Evolutionary conservation across 2,797 vertebrate genomes (phyloP).

Genomic region (Brachyrhaphis roseni): DNA sequence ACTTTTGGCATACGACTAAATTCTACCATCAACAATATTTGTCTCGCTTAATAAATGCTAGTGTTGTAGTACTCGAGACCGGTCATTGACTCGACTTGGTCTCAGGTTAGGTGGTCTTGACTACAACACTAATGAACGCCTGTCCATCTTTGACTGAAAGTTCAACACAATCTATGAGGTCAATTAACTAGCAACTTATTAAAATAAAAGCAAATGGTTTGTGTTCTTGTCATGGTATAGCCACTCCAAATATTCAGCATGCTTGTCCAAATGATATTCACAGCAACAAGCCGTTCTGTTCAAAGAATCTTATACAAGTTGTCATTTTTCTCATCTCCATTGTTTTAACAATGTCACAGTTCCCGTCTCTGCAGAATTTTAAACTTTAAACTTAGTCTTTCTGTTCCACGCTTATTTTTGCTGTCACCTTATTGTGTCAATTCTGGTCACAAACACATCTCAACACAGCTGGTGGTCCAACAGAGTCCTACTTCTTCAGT

Average conservation of each 20-base stretch:
- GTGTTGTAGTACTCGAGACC: no score
- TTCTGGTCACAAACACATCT: neutral
- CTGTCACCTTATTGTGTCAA: neutral
- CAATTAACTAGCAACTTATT: neutral
- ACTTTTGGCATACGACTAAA: neutral
- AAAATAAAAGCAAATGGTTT: neutral
- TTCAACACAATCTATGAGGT: neutral
- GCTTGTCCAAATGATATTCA: neutral
- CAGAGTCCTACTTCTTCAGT: neutral
- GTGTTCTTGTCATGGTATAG: no score
- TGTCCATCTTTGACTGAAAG: neutral
- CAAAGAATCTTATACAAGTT: neutral
- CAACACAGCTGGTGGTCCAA: constrained; percentile 9
- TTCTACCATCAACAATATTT: no score
- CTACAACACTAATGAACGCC: no score
- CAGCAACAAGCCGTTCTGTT: neutral
- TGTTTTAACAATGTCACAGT: neutral
- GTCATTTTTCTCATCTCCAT: neutral
- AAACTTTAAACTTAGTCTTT: neutral
- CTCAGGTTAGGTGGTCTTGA: no score
- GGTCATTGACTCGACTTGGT: no score
- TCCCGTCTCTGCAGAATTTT: neutral
- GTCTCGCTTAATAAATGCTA: no score
- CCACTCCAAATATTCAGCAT: no score
- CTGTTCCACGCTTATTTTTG: neutral